These are phyloP conservation scores for Euthynnus affinis DNA, from an alignment of 2,797 vertebrate species.

Conservation along the genomic window DNA sequence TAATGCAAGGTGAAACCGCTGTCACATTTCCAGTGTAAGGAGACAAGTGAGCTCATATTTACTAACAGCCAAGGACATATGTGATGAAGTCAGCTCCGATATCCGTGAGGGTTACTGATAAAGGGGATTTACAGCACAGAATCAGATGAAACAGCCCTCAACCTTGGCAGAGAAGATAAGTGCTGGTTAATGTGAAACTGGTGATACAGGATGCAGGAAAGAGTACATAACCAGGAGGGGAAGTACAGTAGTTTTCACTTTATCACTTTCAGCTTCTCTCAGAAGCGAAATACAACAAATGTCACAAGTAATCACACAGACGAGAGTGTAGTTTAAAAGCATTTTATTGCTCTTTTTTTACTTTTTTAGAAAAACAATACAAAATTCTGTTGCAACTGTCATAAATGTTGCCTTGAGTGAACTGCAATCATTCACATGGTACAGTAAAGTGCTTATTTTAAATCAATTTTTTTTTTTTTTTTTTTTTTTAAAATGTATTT, in stretches of 20 bases:
- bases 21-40: slow-evolving; percentile 32
- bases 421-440: slow-evolving; percentile 89
- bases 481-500: slow-evolving; percentile 65
- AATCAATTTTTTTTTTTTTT: slow-evolving; percentile 76
- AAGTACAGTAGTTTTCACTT: slow-evolving; percentile 13
- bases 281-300: background rate
- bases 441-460: slow-evolving; percentile 91
- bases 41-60: slow-evolving; percentile 63
- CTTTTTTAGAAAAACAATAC: slow-evolving; percentile 87
- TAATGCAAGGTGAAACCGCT: slow-evolving; percentile 37
- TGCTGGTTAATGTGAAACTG: slow-evolving; percentile 68
- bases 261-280: background rate
- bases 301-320: slow-evolving; percentile 8
- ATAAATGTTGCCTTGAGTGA: slow-evolving; percentile 85
- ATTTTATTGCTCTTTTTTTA: slow-evolving; percentile 84
- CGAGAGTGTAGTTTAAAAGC: slow-evolving; percentile 76
- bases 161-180: slow-evolving; percentile 72
- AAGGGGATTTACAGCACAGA: slow-evolving; percentile 48
- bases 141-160: slow-evolving; percentile 46
- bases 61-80: slow-evolving; percentile 65
- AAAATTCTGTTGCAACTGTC: slow-evolving; percentile 87
- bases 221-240: background rate
- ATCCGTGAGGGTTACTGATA: slow-evolving; percentile 67
- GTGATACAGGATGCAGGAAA: slow-evolving; percentile 15
- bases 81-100: slow-evolving; percentile 42